These are phyloP conservation scores for Pollenia angustigena DNA, from an alignment of 2,888 invertebrate species.

Conservation along the genomic window DNA sequence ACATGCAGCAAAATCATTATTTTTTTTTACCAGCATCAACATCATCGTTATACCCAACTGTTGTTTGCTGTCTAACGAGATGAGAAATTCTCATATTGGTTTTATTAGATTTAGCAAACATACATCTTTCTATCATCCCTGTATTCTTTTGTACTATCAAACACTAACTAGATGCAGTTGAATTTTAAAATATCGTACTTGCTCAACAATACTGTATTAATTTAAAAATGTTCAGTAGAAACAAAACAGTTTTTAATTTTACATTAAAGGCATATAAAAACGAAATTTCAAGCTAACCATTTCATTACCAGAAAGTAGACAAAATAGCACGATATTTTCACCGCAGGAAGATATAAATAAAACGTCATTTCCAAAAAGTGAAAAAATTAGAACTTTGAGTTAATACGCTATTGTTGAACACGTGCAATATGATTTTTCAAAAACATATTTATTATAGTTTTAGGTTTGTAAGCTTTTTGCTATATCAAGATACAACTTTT, in stretches of 20 bases:
- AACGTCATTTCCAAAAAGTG: too few relatives aligned
- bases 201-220: too few relatives aligned
- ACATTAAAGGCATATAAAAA: too few relatives aligned
- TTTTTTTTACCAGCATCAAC: slow-evolving; percentile 6
- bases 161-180: slow-evolving; percentile 9
- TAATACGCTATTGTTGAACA: too few relatives aligned
- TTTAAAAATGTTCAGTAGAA: too few relatives aligned
- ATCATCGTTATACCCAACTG: background rate
- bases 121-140: slow-evolving; percentile 6
- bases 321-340: too few relatives aligned
- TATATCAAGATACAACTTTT: background rate
- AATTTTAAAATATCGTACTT: background rate
- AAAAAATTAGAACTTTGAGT: too few relatives aligned
- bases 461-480: background rate
- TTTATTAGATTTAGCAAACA: slow-evolving; percentile 28
- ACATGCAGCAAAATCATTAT: slow-evolving; percentile 43
- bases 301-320: too few relatives aligned
- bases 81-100: slow-evolving; percentile 6
- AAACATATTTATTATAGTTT: slow-evolving; percentile 10
- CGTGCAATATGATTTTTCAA: background rate
- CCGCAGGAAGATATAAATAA: too few relatives aligned
- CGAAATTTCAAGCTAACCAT: too few relatives aligned
- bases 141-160: background rate
- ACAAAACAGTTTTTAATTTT: too few relatives aligned
- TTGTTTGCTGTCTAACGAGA: slow-evolving; percentile 16